Percentiles rank a stretch among this genome's conserved stretches.
phyloP scores from a whole-genome alignment of 2,797 vertebrate species.

The Delichon dasypus region DNA sequence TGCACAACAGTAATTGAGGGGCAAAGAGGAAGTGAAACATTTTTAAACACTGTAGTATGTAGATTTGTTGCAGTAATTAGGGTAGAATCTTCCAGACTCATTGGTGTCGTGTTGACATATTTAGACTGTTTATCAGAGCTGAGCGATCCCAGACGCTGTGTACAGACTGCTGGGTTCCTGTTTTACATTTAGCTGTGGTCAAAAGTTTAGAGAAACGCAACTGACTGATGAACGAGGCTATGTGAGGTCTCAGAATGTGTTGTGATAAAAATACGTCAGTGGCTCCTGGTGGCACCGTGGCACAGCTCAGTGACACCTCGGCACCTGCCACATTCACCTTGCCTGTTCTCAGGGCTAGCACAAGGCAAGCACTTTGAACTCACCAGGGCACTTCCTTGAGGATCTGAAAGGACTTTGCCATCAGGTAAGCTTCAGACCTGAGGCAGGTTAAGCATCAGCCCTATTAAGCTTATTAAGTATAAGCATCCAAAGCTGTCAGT shows the following conservation, averaged over 20 bases:
- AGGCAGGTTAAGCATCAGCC: neutral
- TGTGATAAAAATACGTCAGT: neutral
- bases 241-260: slow-evolving; percentile 12
- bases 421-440: neutral
- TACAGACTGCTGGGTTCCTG: slow-evolving; percentile 63
- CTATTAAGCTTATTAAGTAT: neutral
- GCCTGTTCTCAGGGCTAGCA: neutral
- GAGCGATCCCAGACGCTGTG: slow-evolving; percentile 27
- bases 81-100: slow-evolving; percentile 30
- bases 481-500: neutral
- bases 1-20: slow-evolving; percentile 13
- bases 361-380: neutral
- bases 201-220: slow-evolving; percentile 66
- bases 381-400: neutral
- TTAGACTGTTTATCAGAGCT: slow-evolving; percentile 65
- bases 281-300: accelerated
- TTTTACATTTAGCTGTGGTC: slow-evolving; percentile 60
- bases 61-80: slow-evolving; percentile 60
- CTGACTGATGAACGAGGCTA: slow-evolving; percentile 28
- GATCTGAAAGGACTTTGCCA: neutral
- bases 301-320: accelerated
- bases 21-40: slow-evolving; percentile 44
- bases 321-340: accelerated
- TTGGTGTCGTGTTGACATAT: neutral
- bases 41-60: slow-evolving; percentile 22